A percentile compares a stretch with the other conserved stretches of the same genome.
These are phyloP conservation scores for western clawed frog (Xenopus tropicalis) DNA, from an alignment of 2,113 vertebrate genomes.

Conservation along the genomic window DNA sequence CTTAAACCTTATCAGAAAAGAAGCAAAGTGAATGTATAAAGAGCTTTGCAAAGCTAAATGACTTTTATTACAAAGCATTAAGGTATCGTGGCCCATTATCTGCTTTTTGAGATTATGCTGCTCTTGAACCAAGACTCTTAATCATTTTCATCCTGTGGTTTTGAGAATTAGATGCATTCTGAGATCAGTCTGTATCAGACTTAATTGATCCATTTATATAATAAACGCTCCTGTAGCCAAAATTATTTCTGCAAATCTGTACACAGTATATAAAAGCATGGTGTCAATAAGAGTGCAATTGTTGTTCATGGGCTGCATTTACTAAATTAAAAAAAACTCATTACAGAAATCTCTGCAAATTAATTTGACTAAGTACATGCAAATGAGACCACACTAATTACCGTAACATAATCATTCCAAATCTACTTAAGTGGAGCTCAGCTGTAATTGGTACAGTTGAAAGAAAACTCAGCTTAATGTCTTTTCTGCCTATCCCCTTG, in stretches of 20 bases:
- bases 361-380: constrained; percentile 44
- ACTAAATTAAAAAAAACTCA: constrained; percentile 16
- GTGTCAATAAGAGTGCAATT: too few species aligned
- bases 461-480: constrained; percentile 27
- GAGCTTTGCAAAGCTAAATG: constrained; percentile 48
- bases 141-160: constrained; percentile 47
- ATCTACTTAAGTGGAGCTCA: constrained; percentile 42
- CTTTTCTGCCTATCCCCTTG: constrained; percentile 18
- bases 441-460: constrained; percentile 44
- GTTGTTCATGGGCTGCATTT: too few species aligned
- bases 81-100: constrained; percentile 46
- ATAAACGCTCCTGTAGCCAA: constrained; percentile 11
- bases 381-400: constrained; percentile 42
- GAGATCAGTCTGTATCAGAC: constrained; percentile 42
- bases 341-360: constrained; percentile 38
- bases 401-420: constrained; percentile 36
- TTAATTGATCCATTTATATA: constrained; percentile 52
- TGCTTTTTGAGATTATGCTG: constrained; percentile 46
- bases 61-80: constrained; percentile 49
- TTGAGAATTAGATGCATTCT: constrained; percentile 49
- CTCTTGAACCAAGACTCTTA: constrained; percentile 48
- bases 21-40: constrained; percentile 48
- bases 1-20: constrained; percentile 22
- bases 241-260: not conserved
- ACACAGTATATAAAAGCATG: too few species aligned